phyloP scores from a whole-genome alignment of 2,888 invertebrate species.

The Bellardia bayeri region DNA sequence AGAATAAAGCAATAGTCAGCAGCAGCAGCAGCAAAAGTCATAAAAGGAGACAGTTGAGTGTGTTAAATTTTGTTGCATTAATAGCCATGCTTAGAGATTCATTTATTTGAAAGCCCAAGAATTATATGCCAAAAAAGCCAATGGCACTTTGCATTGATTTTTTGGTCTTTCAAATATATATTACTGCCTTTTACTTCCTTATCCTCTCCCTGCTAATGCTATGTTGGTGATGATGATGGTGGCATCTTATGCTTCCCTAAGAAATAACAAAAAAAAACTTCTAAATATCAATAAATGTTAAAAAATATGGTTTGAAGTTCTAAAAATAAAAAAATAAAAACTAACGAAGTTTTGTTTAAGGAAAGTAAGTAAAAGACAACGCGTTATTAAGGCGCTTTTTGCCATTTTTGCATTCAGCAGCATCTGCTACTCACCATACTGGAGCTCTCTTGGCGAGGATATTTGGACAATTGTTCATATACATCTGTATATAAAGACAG shows the following conservation, averaged over 20 bases:
- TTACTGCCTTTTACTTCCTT: neutral
- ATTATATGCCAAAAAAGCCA: constrained; percentile 52
- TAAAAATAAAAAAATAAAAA: constrained; percentile 20
- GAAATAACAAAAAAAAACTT: neutral
- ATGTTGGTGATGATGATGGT: constrained; percentile 26
- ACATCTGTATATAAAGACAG: constrained; percentile 38
- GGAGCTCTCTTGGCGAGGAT: constrained; percentile 7
- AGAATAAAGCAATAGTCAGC: constrained; percentile 21
- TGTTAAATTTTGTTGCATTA: constrained; percentile 43
- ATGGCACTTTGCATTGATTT: constrained; percentile 69
- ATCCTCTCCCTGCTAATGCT: neutral
- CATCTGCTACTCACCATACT: constrained; percentile 60
- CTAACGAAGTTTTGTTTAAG: neutral
- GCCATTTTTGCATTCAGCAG: constrained; percentile 43
- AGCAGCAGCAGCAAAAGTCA: constrained; percentile 66
- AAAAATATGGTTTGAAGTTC: constrained; percentile 33
- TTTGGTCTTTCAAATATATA: constrained; percentile 30
- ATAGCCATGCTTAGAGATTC: constrained; percentile 50
- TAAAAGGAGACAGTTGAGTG: constrained; percentile 61
- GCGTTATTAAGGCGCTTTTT: constrained; percentile 57
- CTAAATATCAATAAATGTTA: constrained; percentile 55
- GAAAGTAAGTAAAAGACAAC: constrained; percentile 23
- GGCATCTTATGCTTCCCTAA: neutral
- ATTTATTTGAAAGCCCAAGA: constrained; percentile 26
- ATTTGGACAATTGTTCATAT: constrained; percentile 54